Evolutionary conservation across 1,140 invertebrate genomes (phyloP), one percentile per base, ranked within the genome.

Genomic region (Brachionus sp.): DNA sequence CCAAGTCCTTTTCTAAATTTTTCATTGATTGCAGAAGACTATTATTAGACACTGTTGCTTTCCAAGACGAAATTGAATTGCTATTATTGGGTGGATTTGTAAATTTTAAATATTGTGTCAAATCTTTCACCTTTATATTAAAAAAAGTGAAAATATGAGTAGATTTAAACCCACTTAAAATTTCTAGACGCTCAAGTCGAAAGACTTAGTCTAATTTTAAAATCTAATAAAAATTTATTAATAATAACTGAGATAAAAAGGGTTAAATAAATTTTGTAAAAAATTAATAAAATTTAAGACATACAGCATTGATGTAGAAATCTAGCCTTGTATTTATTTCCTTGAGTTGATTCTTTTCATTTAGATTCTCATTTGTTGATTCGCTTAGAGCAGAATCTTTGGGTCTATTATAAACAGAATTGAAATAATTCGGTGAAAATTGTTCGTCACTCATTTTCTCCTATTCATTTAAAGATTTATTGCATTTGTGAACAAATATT

Each of bases 1-100:
- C 50, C 25, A 80, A 66, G 57, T 80, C 77, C 9, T 66, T 80
- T 66, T 80, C 77, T 25, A 80, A 66, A 33, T 80, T 57, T 62
- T 62, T 80, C 46, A 80, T 62, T 39, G 50, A 80, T 3, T 42
- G 16, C 12, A 80, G 5, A 23, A 80, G 50, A 16, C 77, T 80
- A 37, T 80, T 66, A 35, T 57, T 80, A 19, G 77, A 37, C 12
- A 39, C 35, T 37, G 35, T 80, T 37, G 73, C n/a, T 29, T 35
- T 13, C 73, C 39, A 77, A 12, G 37, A 77, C 13, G 19, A 35
- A 80, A 25, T 62, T 23, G 50, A 19, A 70, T 66, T 39, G 29
- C 12, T 37, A 29, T 66, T 39, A 75, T 12, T 75, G 25, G 70
- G 19, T 19, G 33, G 64, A 66, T 35, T 39, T 39, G 66, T 37